Base-by-base conservation (phyloP, 2,113 vertebrate genomes). In the Rhinogobius similis region DNA sequence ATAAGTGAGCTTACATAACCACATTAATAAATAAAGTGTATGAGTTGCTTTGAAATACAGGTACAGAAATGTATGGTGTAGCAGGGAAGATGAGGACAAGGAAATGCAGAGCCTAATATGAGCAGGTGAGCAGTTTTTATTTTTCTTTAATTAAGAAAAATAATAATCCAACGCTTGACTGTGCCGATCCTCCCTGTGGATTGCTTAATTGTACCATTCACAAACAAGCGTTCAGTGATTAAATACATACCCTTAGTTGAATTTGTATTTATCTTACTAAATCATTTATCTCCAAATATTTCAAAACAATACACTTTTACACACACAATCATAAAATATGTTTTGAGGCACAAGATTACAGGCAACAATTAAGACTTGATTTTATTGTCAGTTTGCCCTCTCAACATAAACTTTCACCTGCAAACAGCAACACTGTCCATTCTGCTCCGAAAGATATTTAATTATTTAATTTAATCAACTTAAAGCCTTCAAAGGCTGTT, bases 1-100 rank as follows among this genome's bases (percentile, higher is more conserved):
- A 53, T 55, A 48, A 53, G 62, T 43, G 21, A 4, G 32, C 43
- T 74, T 65, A 43, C 52, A 20, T 59, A 73, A 76, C 64, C 58
- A 14, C 27, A 38, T 72, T 23, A 68, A 46, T 65, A 65, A 75
- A 38, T 32, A n/a, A n/a, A 21, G 27, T 36, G 36, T n/a, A 55
- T 29, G 52, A 50, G 64, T 44, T 46, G 58, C 23, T 62, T 24
- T 29, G 4, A 1, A 56, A 68, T 24, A n/a, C 3, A n/a, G 8
- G n/a, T 3, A 67, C n/a, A n/a, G n/a, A 67, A 24, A 24, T n/a
- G 26, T 62, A 56, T 56, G 53, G 53, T 26, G 21, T 10, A 13
- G n/a, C 18, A 14, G 12, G 53, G 14, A 58, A 27, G 12, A 58
- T 58, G 55, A 58, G 55, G 12, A 55, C 14, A 55, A 52, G n/a